Base-by-base conservation (phyloP, 1,140 invertebrate species). In the Caenorhabditis latens region DNA sequence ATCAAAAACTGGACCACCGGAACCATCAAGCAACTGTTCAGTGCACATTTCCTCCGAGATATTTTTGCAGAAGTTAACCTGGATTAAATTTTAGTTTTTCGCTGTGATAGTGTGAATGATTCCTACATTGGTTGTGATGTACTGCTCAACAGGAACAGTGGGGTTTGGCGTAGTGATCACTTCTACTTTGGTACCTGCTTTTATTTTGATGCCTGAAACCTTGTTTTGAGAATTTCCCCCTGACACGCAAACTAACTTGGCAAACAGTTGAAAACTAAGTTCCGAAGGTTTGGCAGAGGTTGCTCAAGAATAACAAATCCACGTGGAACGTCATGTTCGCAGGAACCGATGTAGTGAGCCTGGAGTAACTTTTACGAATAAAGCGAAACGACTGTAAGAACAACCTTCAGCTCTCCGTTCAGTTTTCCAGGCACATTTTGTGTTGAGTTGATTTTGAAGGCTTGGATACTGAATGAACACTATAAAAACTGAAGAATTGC, bases 261-360 rank as follows among this genome's bases (percentile, higher is more conserved):
- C 46, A 71, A 24, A n/a, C 65, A 71, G 19, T 71, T 14, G 0
- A 14, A 19, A 71, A 14, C n/a, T 19, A 19, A 11, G 1, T 16
- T 19, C 6, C n/a, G 40, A 2, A 24, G 65, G 14, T 16, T 4
- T 16, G 40, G 4, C 24, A 71, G 46, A 46, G 14, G 1, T 16
- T 71, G 65, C 42, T 71, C 65, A 46, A 71, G 40, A 19, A 71
- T 71, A 0, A 71, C 65, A 71, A 71, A 71, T 43, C 65, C 65
- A n/a, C 65, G 65, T 46, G 65, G 65, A 2, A 19, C 4, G 19
- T 71, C 19, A 16, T 71, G 6, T 19, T 71, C 43, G 14, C 65
- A 71, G 0, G 40, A 71, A 19, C 65, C 65, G 46, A 71, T 71
- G 16, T 71, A 71, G 46, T 46, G 46, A 19, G 65, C 65, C 65